Evolutionary conservation across 2,888 invertebrate species (phyloP).

Genomic region (Xanthia togata): DNA sequence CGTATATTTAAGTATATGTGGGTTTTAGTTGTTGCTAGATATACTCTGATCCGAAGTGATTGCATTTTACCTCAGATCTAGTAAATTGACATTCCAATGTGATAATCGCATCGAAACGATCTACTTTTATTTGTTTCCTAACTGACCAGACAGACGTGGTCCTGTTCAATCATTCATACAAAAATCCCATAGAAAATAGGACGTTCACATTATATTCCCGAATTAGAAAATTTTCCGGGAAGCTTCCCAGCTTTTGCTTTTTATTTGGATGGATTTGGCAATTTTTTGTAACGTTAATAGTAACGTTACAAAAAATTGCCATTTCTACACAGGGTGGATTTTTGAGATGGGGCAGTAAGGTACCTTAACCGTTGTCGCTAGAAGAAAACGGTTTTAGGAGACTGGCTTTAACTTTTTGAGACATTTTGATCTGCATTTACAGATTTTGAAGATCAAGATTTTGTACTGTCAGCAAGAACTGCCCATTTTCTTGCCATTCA

Average conservation of each 20-base stretch:
- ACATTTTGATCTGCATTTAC: no score
- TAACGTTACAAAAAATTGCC: not conserved
- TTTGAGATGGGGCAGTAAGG: no score
- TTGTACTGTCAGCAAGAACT: no score
- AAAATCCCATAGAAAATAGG: not conserved
- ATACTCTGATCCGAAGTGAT: not conserved
- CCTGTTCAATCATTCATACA: not conserved
- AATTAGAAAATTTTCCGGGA: not conserved
- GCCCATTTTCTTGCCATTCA: no score
- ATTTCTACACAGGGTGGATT: no score
- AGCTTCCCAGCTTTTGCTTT: no score
- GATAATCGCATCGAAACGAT: constrained; percentile 16
- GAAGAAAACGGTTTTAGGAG: no score
- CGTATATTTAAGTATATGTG: constrained; percentile 31
- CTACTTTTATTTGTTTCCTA: constrained; percentile 3
- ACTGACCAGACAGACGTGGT: not conserved
- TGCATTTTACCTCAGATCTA: not conserved
- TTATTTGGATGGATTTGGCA: no score
- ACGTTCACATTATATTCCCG: not conserved
- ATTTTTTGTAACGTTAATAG: no score
- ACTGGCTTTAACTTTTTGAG: no score
- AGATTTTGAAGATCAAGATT: no score
- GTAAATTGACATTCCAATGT: constrained; percentile 19
- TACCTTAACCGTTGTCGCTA: no score
- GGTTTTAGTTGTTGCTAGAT: not conserved